Evolutionary conservation across 2,888 invertebrate species (phyloP), one percentile per base, ranked within the genome.

Genomic region (Rapana venosa): DNA sequence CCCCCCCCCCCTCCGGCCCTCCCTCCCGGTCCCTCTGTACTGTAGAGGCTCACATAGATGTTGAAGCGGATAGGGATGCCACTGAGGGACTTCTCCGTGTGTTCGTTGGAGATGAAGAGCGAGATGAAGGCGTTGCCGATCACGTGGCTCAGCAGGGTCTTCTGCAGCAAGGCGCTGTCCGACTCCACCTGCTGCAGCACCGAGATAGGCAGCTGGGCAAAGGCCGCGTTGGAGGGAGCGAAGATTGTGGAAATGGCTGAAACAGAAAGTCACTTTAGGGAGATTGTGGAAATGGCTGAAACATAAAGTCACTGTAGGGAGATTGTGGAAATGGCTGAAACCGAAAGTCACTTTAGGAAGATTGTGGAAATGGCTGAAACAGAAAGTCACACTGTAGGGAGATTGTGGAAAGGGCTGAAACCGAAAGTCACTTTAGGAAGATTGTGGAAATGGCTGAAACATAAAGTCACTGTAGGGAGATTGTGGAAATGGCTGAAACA

Each of bases 21-120:
- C 47, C 47, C 8, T 8, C 47, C 47, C 8, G 8, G 2, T 8
- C 47, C 47, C 47, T 8, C 8, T 47, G 47, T 47, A 47, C 4
- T 47, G 47, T 47, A 47, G 47, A 2, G 8, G 13, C 83, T 35
- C 30, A 66, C 87, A 15, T 36, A 87, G 87, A 87, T 66, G 70
- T 87, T 87, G 61, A 87, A 87, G 22, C 87, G 47, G 26, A 87
- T 4, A 4, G 32, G 32, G 32, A 32, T 22, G 22, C 87, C 87
- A 26, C 70, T 70, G 35, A 87, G 66, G 13, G 87, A 35, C 32
- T 2, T 61, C 36, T 87, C 66, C 22, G 66, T 32, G 83, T 87
- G 87, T 22, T 89, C 81, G 87, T 90, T 89, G 30, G 61, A 2
- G 15, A 90, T 77, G 84, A 84, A 88, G 74, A 81, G 77, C n/a